Percentiles rank a stretch among this genome's conserved stretches.
These are phyloP conservation scores for Dolichotis patagonum DNA, from an alignment of 2,113 vertebrate species.

Conservation along the genomic window DNA sequence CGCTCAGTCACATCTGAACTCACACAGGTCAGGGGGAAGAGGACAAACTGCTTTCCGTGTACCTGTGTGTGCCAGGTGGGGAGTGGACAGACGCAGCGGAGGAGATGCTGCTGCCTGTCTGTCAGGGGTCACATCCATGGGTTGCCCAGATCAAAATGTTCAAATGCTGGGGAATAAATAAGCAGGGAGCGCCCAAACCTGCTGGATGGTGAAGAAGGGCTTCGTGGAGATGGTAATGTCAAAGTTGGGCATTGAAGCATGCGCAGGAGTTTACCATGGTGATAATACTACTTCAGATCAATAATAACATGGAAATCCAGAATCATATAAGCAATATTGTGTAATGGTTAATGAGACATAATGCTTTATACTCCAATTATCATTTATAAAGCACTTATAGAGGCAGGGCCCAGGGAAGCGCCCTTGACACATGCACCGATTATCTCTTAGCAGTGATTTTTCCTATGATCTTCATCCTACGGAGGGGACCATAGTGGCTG, in stretches of 20 bases:
- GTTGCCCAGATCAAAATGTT: background rate
- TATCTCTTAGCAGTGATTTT: background rate
- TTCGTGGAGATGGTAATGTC: background rate
- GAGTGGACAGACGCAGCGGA: background rate
- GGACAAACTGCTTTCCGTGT: background rate
- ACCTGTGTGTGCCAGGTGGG: background rate
- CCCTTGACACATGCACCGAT: background rate
- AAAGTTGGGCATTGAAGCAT: background rate
- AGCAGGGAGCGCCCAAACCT: background rate
- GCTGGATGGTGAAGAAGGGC: background rate
- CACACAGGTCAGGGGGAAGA: background rate
- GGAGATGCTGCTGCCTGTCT: background rate
- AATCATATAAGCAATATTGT: background rate
- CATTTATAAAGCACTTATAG: background rate
- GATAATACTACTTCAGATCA: background rate
- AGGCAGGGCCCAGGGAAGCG: background rate
- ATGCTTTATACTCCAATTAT: background rate
- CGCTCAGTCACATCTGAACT: background rate
- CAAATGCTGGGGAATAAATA: background rate
- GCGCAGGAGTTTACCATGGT: background rate
- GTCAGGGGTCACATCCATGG: too few relatives aligned
- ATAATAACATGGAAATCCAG: background rate
- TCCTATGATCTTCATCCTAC: background rate
- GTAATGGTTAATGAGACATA: background rate
- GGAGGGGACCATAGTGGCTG: background rate